Evolutionary conservation across 1,140 invertebrate genomes (phyloP).

Genomic region (Drosophila repletoides): DNA sequence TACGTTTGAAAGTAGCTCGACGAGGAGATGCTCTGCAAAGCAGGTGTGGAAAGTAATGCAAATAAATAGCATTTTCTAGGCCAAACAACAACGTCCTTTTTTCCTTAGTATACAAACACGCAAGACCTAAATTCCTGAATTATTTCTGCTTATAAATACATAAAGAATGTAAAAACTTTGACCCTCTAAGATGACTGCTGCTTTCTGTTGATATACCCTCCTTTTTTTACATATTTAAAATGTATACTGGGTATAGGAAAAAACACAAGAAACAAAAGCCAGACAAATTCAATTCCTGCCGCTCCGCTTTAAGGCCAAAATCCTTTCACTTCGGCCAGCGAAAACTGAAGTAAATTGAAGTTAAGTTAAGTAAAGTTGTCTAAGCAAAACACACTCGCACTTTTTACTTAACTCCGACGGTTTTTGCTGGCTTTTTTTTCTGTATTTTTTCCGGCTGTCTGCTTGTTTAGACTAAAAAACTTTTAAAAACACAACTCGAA

Average conservation of each 20-base stretch:
- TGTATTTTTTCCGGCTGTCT: conserved; percentile 39
- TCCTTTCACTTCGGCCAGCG: conserved; percentile 27
- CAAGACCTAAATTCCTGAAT: too few relatives aligned
- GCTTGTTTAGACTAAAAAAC: conserved; percentile 56
- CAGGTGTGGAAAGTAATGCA: too few relatives aligned
- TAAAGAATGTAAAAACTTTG: too few relatives aligned
- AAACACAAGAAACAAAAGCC: conserved; percentile 10
- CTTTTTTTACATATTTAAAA: not conserved
- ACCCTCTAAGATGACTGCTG: not conserved
- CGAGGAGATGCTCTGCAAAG: too few relatives aligned
- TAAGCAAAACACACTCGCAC: conserved; percentile 33
- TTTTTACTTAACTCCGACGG: conserved; percentile 9
- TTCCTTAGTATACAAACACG: too few relatives aligned
- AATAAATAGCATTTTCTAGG: too few relatives aligned
- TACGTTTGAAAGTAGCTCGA: too few relatives aligned
- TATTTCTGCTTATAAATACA: too few relatives aligned
- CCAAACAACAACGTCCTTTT: too few relatives aligned
- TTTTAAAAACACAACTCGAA: conserved; percentile 30
- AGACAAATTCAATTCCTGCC: conserved; percentile 50
- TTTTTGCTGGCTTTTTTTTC: too few relatives aligned
- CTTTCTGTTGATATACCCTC: not conserved
- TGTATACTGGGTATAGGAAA: not conserved
- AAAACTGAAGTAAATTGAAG: conserved; percentile 22
- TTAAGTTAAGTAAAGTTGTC: conserved; percentile 48
- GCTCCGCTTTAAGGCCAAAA: conserved; percentile 50